Conservation (phyloP, 2,113 vertebrate species). For the Heterocephalus glaber region DNA sequence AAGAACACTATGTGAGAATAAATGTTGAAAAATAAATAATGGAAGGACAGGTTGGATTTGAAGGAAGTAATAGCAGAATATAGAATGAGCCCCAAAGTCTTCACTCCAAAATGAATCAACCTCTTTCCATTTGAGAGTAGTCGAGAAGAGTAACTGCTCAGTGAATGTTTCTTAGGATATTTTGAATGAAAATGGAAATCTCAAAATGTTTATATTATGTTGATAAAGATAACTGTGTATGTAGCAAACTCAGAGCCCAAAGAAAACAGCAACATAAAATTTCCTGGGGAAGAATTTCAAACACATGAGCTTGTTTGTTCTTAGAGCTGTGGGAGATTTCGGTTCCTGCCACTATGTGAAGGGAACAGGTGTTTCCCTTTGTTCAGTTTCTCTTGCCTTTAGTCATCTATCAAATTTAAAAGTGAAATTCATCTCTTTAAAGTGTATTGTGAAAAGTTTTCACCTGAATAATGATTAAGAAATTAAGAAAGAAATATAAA, state of each 20-base stretch:
- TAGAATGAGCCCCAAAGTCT: background rate
- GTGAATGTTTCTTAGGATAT: background rate
- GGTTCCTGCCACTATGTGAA: background rate
- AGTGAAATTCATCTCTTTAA: constrained; percentile 15
- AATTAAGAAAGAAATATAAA: background rate
- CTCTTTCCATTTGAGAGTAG: background rate
- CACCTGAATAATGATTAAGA: background rate
- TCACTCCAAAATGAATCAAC: background rate
- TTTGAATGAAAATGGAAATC: background rate
- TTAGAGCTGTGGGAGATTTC: background rate
- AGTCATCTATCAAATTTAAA: constrained; percentile 19
- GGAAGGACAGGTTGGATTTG: background rate
- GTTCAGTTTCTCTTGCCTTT: background rate
- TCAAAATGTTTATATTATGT: background rate
- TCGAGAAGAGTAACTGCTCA: background rate
- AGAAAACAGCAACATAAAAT: background rate
- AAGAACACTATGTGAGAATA: background rate
- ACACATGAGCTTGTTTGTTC: background rate
- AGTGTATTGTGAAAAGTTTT: background rate
- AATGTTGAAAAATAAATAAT: background rate
- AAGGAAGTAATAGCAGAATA: background rate
- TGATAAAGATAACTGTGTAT: background rate
- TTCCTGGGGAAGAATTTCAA: background rate
- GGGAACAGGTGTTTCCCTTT: background rate
- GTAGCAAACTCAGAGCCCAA: background rate